These are phyloP conservation scores for Xenus cinereus DNA, from an alignment of 2,113 vertebrate genomes.

Conservation along the genomic window DNA sequence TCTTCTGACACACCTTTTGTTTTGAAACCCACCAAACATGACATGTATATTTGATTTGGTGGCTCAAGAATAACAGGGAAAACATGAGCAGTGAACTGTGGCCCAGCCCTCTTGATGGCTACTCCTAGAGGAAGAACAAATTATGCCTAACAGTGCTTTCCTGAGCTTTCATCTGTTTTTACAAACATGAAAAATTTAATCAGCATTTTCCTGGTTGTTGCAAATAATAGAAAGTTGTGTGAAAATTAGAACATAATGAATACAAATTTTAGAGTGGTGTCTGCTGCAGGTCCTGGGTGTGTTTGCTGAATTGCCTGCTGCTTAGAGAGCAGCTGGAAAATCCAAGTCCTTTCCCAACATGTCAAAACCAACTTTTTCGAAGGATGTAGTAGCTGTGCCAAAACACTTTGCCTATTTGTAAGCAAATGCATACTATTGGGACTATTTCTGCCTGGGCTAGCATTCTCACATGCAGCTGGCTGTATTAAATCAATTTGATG, in stretches of 20 bases:
- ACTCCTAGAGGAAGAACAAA: neutral
- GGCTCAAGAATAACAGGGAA: neutral
- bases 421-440: neutral
- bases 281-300: slow-evolving; percentile 6
- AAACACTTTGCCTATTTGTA: slow-evolving; percentile 22
- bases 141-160: neutral
- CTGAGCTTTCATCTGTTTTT: neutral
- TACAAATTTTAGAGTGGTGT: slow-evolving; percentile 6
- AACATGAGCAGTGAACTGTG: neutral
- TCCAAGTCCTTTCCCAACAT: neutral
- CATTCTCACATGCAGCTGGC: slow-evolving; percentile 22
- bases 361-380: slow-evolving; percentile 35
- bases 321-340: slow-evolving; percentile 14
- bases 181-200: slow-evolving; percentile 8
- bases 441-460: slow-evolving; percentile 9
- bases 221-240: neutral
- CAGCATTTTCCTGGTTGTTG: neutral
- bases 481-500: slow-evolving; percentile 52
- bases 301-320: neutral
- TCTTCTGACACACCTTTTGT: neutral
- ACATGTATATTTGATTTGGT: neutral
- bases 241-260: slow-evolving; percentile 20
- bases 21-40: neutral
- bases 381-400: slow-evolving; percentile 31
- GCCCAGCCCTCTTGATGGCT: neutral